These are phyloP conservation scores for Balaeniceps rex DNA, from an alignment of 2,113 vertebrate genomes.

Conservation along the genomic window DNA sequence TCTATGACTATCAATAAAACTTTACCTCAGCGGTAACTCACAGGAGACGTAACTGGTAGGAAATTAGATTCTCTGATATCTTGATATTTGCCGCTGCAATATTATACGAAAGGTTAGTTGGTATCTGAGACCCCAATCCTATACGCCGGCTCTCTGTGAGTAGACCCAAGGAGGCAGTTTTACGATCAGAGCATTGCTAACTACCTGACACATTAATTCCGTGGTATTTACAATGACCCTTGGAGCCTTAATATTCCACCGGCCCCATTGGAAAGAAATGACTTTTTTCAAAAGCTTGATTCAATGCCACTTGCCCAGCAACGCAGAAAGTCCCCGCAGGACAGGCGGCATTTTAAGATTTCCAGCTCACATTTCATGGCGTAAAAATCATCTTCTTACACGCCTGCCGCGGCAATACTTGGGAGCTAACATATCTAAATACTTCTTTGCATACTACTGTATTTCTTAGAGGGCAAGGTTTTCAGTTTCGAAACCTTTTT, in stretches of 20 bases:
- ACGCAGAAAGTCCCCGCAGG: background rate
- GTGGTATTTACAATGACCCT: background rate
- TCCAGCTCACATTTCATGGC: background rate
- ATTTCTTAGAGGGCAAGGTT: slow-evolving; percentile 53
- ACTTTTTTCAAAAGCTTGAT: background rate
- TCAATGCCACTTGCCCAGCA: background rate
- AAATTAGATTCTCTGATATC: background rate
- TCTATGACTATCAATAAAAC: background rate
- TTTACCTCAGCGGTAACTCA: background rate
- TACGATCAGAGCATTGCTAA: background rate
- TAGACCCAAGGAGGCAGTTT: background rate
- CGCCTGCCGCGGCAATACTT: background rate
- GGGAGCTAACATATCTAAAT: slow-evolving; percentile 31
- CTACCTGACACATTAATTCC: background rate
- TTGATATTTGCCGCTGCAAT: background rate
- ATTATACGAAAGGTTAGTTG: background rate
- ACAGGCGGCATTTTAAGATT: background rate
- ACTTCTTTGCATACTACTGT: slow-evolving; percentile 54
- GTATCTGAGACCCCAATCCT: background rate
- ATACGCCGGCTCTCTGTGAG: accelerated
- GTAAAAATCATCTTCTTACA: slow-evolving; percentile 15
- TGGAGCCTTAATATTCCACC: background rate
- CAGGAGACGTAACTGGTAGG: background rate
- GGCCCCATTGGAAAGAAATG: background rate
- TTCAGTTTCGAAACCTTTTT: slow-evolving; percentile 47